Evolutionary conservation across 2,888 invertebrate genomes (phyloP), one percentile per base, ranked within the genome.

Genomic region (Callosobruchus maculatus): DNA sequence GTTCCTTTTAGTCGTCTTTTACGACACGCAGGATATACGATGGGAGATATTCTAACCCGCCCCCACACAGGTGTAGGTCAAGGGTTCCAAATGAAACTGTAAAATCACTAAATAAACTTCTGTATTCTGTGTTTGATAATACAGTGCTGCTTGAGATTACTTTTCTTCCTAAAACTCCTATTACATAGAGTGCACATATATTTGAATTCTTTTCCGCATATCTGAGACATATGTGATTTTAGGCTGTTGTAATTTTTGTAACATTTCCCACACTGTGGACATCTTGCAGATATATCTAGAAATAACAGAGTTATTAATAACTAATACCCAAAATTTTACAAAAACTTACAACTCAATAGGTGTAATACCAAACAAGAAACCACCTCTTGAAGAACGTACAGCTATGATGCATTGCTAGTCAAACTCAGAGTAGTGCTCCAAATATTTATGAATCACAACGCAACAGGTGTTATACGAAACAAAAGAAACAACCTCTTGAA

Each of bases 171-270:
- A 18, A 49, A 49, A 13, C 49, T 49, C 49, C 49, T 49, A 49
- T 49, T 49, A 49, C 49, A 49, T 1, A 49, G 13, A 49, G 49
- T 49, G 49, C 49, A 49, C 4, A 18, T 49, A 13, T 49, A 49
- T 18, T 49, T 49, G 49, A 49, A 49, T 21, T 74, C 76, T 71
- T 78, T 79, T 9, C 79, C 78, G 68, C 81, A 81, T 70, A 81
- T 81, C 31, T 79, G 78, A 0, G 72, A 74, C 18, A 75, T 49
- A 72, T 81, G 81, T 1, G 77, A 73, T 22, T 77, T 74, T 7
- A 81, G 66, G n/a, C 76, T 77, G 22, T 77, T 74, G 21, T 72
- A 67, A 67, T 80, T 80, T 71, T 81, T 81, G 75, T 81, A 81
- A 22, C 69, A 49, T 75, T 77, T 80, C 18, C 74, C 49, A 70